Evolutionary conservation across 2,888 invertebrate genomes (phyloP).

Genomic region (Salpingus planirostris): DNA sequence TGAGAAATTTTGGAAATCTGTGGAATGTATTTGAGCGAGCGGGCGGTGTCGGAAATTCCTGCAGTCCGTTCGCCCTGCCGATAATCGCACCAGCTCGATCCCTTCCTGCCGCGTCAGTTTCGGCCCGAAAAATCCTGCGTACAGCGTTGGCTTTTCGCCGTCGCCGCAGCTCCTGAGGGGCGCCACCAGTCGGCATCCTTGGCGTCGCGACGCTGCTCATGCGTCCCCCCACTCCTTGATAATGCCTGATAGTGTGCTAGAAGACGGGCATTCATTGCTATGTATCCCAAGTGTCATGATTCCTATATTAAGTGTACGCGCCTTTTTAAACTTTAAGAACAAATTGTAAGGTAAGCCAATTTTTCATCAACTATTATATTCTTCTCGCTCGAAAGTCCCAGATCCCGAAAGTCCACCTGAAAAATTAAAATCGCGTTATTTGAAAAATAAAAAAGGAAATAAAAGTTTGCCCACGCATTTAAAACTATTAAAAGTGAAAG

Average conservation of each 20-base stretch:
- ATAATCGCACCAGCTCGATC: no score
- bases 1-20: no score
- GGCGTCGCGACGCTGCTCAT: constrained; percentile 43
- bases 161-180: constrained; percentile 28
- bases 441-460: background rate
- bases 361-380: no score
- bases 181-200: constrained; percentile 43
- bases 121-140: background rate
- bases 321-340: constrained; percentile 40
- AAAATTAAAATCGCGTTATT: no score
- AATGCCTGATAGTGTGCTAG: constrained; percentile 43
- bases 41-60: no score
- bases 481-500: no score
- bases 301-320: constrained; percentile 42
- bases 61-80: no score
- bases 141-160: constrained; percentile 5
- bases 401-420: background rate
- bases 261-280: constrained; percentile 45
- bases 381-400: background rate
- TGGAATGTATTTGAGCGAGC: no score
- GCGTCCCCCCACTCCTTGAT: constrained; percentile 43
- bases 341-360: constrained; percentile 34
- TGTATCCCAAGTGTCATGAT: constrained; percentile 45
- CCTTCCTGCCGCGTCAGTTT: background rate
- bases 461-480: no score